Evolutionary conservation across 2,113 vertebrate genomes (phyloP).

Genomic region (Rana temporaria): DNA sequence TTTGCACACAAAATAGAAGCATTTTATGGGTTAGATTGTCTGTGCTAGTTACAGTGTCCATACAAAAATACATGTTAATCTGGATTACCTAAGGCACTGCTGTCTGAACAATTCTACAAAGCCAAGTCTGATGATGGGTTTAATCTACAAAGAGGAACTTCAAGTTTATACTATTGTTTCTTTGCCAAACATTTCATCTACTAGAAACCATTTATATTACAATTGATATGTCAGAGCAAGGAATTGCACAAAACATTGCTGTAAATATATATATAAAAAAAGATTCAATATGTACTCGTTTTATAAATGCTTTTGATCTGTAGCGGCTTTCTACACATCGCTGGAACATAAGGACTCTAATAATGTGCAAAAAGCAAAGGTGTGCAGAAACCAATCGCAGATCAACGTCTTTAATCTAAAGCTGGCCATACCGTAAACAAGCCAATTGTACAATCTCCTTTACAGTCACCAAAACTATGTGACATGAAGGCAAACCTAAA

Average conservation of each 20-base stretch:
- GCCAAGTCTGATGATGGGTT: neutral
- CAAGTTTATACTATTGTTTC: neutral
- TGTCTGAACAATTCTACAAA: slow-evolving; percentile 71
- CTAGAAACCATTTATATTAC: slow-evolving; percentile 29
- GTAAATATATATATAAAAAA: slow-evolving; percentile 42
- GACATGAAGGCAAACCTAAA: too few species aligned
- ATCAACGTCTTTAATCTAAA: too few species aligned
- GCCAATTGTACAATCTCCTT: too few species aligned
- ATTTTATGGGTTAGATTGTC: slow-evolving; percentile 80
- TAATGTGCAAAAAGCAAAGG: too few species aligned
- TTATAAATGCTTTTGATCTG: too few species aligned
- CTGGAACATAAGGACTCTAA: too few species aligned
- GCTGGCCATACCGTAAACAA: too few species aligned
- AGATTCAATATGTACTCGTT: too few species aligned
- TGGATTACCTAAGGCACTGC: slow-evolving; percentile 83
- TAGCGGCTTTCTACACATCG: too few species aligned
- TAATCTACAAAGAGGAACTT: too few species aligned
- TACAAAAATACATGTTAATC: slow-evolving; percentile 76
- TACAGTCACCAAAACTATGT: too few species aligned
- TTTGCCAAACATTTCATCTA: neutral
- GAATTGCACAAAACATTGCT: slow-evolving; percentile 33
- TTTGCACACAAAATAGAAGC: slow-evolving; percentile 64
- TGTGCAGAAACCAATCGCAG: too few species aligned
- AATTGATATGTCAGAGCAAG: slow-evolving; percentile 41
- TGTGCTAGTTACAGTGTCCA: slow-evolving; percentile 75